These are phyloP conservation scores for Eueremaeus valkanovi DNA, from an alignment of 2,888 invertebrate genomes.

Conservation along the genomic window DNA sequence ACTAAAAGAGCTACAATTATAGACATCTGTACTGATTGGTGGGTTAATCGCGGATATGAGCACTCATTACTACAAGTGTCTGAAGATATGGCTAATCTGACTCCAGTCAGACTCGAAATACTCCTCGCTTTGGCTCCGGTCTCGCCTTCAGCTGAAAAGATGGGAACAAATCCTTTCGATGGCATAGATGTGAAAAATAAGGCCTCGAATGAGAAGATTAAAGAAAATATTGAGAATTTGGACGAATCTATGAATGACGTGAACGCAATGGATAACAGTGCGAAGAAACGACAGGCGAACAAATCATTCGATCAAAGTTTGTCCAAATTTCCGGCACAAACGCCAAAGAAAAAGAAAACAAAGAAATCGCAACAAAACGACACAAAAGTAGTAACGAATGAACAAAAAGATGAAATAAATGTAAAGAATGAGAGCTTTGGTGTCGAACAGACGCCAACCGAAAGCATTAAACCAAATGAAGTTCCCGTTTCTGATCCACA, in stretches of 20 bases:
- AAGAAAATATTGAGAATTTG: neutral
- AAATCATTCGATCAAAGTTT: conserved; percentile 45
- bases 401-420: neutral
- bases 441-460: too few species aligned
- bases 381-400: neutral
- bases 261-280: neutral
- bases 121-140: conserved; percentile 74
- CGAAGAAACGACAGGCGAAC: conserved; percentile 43
- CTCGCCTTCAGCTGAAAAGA: conserved; percentile 48
- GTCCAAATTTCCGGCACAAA: conserved; percentile 29
- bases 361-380: conserved; percentile 20
- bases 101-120: conserved; percentile 81
- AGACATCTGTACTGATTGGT: conserved; percentile 92
- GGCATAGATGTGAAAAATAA: conserved; percentile 13
- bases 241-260: neutral
- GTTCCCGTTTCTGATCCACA: neutral
- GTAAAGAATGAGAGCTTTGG: too few species aligned
- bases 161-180: neutral
- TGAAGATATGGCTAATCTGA: conserved; percentile 81
- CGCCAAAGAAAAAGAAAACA: conserved; percentile 38
- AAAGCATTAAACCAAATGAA: neutral
- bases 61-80: conserved; percentile 76
- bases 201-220: conserved; percentile 3
- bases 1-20: conserved; percentile 83
- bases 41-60: conserved; percentile 84